A percentile compares a stretch with the other conserved stretches of the same genome.
Evolutionary conservation across 2,113 vertebrate species (phyloP).

Genomic region (Phoxinus phoxinus): DNA sequence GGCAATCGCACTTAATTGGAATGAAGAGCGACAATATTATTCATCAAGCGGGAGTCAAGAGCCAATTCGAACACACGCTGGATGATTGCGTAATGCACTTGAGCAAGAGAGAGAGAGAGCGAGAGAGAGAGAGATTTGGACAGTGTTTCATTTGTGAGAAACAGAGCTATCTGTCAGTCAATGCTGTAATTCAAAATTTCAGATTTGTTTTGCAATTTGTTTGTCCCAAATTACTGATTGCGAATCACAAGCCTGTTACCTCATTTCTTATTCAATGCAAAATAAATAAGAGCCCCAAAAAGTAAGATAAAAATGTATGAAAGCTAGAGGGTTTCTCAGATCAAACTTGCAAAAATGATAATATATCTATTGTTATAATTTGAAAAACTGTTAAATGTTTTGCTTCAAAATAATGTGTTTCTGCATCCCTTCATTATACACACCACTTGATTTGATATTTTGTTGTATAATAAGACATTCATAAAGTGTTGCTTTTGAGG

Average conservation of each 20-base stretch:
- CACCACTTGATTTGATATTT: background rate
- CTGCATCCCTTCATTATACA: background rate
- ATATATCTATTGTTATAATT: background rate
- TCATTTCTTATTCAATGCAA: background rate
- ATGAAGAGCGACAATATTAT: constrained; percentile 89
- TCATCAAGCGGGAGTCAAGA: constrained; percentile 85
- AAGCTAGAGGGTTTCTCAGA: background rate
- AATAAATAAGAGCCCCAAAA: background rate
- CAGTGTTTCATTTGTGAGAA: background rate
- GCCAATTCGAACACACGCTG: constrained; percentile 85
- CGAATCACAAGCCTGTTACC: background rate
- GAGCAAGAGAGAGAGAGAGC: background rate
- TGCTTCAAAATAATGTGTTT: background rate
- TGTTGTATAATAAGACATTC: background rate
- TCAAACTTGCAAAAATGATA: background rate
- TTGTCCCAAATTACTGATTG: background rate
- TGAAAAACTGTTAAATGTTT: background rate
- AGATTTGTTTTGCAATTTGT: background rate
- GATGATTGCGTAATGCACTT: constrained; percentile 79
- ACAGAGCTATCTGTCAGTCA: background rate
- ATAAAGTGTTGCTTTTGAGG: background rate
- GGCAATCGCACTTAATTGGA: constrained; percentile 89
- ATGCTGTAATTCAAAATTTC: background rate
- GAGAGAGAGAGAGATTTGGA: no score
- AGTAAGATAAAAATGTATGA: background rate